phyloP scores from a whole-genome alignment of 2,888 invertebrate genomes.

The Tanypteryx hageni region DNA sequence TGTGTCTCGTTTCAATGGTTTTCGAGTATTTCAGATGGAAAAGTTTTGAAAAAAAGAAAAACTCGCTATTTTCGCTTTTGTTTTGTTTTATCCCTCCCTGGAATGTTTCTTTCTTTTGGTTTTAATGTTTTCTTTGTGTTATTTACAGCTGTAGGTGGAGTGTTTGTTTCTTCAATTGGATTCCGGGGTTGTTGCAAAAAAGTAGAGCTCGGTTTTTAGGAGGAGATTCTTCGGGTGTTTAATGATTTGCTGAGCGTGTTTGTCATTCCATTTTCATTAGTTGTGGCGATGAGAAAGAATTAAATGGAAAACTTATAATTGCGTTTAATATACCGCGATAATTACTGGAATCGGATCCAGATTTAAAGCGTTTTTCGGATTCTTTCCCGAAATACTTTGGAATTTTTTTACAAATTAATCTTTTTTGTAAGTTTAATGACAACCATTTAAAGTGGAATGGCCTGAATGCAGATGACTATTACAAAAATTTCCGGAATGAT shows the following conservation, averaged over 20 bases:
- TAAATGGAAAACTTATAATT: background rate
- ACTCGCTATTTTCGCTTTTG: background rate
- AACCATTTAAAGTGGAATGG: no score
- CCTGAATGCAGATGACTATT: no score
- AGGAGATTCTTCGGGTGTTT: no score
- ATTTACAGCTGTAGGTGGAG: background rate
- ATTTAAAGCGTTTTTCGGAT: no score
- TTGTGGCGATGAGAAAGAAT: background rate
- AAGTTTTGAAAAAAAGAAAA: conserved; percentile 25
- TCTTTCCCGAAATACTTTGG: no score
- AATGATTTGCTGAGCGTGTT: no score
- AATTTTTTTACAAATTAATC: no score
- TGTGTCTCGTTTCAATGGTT: conserved; percentile 54
- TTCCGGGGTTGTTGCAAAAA: background rate
- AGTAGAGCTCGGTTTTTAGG: background rate
- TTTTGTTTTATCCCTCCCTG: background rate
- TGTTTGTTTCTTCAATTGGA: background rate
- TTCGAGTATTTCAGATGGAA: conserved; percentile 15
- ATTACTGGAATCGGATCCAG: no score
- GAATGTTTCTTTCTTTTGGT: background rate
- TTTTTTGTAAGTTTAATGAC: no score
- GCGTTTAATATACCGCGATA: no score
- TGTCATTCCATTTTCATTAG: background rate
- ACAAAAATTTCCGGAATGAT: no score
- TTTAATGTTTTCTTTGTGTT: background rate